Evolutionary conservation across 1,140 invertebrate species (phyloP).

Genomic region (Drosophila lacteicornis): DNA sequence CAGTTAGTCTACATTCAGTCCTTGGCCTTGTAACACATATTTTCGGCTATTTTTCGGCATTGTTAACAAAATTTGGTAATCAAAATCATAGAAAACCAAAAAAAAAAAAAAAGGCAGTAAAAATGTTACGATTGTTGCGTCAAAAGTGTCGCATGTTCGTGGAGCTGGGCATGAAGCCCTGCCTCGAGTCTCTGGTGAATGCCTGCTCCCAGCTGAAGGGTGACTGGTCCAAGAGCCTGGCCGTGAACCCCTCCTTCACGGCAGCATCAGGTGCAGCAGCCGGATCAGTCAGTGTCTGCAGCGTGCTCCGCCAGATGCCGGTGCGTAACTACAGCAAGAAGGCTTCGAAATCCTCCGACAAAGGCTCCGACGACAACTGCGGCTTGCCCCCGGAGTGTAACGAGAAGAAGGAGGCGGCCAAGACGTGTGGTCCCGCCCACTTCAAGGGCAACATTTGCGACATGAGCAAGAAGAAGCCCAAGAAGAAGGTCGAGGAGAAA

Average conservation of each 20-base stretch:
- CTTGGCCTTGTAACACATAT: conserved; percentile 18
- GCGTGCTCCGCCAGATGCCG: conserved; percentile 25
- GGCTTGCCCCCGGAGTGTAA: conserved; percentile 11
- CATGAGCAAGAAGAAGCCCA: conserved; percentile 8
- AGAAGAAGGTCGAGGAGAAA: conserved; percentile 7
- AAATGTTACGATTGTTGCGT: conserved; percentile 21
- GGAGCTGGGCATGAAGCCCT: background rate
- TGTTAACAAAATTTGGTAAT: conserved; percentile 9
- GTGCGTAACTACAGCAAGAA: conserved; percentile 18
- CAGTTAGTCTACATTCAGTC: conserved; percentile 15
- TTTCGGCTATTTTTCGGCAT: conserved; percentile 14
- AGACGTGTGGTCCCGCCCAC: conserved; percentile 5
- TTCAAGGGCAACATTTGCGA: conserved; percentile 32
- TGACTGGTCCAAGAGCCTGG: background rate
- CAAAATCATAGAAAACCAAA: background rate
- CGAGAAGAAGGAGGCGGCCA: background rate
- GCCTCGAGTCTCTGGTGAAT: conserved; percentile 8
- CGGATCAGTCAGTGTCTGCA: background rate
- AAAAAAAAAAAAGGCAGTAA: background rate
- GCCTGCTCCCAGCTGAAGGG: conserved; percentile 8
- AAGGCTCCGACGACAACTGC: conserved; percentile 6
- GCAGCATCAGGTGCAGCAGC: background rate
- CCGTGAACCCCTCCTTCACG: background rate
- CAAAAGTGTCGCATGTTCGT: conserved; percentile 15
- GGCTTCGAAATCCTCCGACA: background rate